Percentiles rank a stretch among this genome's conserved stretches.
These are phyloP conservation scores for Epinephelus coioides DNA, from an alignment of 2,797 vertebrate genomes.

Conservation along the genomic window DNA sequence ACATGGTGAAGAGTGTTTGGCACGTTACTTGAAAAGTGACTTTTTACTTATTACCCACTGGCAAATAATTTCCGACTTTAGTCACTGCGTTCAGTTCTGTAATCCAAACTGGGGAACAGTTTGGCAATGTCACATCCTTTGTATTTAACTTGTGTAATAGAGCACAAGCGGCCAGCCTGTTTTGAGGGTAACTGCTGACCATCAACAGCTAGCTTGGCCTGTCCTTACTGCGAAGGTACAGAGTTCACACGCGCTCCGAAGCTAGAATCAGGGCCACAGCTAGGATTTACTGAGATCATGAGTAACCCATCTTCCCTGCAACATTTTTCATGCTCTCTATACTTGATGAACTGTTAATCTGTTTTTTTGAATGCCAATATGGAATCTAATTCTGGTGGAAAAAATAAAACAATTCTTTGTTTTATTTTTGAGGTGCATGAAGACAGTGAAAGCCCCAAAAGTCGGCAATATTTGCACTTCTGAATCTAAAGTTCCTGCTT, in stretches of 20 bases:
- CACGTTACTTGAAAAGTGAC: neutral
- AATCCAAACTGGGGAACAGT: too few species aligned
- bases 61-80: too few species aligned
- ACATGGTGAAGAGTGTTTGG: neutral
- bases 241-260: neutral
- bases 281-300: neutral
- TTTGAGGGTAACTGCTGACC: slow-evolving; percentile 1
- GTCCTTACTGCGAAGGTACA: neutral
- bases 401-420: neutral
- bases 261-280: neutral
- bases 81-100: too few species aligned
- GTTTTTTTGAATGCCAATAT: too few species aligned
- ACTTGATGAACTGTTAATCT: neutral
- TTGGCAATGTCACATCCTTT: neutral
- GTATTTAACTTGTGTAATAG: neutral
- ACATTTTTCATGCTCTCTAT: neutral
- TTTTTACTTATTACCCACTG: neutral
- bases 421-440: neutral
- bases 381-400: neutral
- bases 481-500: too few species aligned
- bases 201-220: neutral
- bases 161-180: neutral
- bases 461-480: too few species aligned
- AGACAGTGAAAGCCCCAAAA: neutral
- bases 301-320: too few species aligned